A percentile compares a stretch with the other conserved stretches of the same genome.
phyloP scores from a whole-genome alignment of 1,140 invertebrate species.

The Plutomurus gul region DNA sequence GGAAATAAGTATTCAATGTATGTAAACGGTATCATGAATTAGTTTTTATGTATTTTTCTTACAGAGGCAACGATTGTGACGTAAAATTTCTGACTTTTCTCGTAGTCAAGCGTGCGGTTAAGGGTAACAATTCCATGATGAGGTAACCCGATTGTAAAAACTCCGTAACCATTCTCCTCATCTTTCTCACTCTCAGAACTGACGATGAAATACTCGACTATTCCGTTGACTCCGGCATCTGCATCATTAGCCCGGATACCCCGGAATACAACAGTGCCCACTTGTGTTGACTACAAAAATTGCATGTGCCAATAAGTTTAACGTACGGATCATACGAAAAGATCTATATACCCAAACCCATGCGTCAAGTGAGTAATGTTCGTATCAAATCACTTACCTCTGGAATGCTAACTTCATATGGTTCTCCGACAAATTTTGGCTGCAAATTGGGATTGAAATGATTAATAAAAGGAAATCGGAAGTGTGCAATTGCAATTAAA shows the following conservation, averaged over 20 bases:
- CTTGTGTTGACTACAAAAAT: conserved; percentile 72
- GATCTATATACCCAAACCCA: neutral
- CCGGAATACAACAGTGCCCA: conserved; percentile 84
- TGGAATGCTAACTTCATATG: conserved; percentile 81
- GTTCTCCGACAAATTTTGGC: conserved; percentile 74
- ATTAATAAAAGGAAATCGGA: neutral
- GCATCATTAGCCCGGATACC: conserved; percentile 80
- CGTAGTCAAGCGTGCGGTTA: conserved; percentile 85
- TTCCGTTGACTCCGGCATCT: conserved; percentile 83
- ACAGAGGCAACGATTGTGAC: conserved; percentile 87
- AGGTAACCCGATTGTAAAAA: conserved; percentile 82
- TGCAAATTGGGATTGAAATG: too few species aligned
- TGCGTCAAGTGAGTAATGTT: neutral
- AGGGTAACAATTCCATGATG: conserved; percentile 88
- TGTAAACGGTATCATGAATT: neutral
- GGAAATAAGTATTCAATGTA: neutral
- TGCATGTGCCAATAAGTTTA: neutral
- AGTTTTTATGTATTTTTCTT: conserved; percentile 63
- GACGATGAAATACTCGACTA: conserved; percentile 78
- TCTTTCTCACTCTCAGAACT: conserved; percentile 61
- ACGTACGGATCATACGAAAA: neutral
- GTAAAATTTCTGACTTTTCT: conserved; percentile 83
- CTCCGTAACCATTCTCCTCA: conserved; percentile 77
- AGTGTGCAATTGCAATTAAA: neutral
- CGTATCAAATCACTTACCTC: too few species aligned